Conservation (phyloP, 2,888 invertebrate genomes). For the Ophraella communa region DNA sequence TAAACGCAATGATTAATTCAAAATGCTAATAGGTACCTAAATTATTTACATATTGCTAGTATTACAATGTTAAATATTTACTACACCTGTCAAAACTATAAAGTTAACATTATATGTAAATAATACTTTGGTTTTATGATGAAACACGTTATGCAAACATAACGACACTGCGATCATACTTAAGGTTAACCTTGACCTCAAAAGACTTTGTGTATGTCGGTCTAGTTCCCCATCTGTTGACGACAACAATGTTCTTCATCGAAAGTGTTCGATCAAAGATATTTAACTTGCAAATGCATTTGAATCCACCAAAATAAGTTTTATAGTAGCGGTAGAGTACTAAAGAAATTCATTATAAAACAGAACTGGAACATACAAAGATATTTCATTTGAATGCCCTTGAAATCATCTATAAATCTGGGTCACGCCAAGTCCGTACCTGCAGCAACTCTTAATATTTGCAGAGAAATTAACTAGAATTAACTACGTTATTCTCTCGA, state of each 20-base stretch:
- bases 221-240: too few relatives aligned
- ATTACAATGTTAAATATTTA: constrained; percentile 1
- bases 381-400: not conserved
- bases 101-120: constrained; percentile 7
- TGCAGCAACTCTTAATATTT: not conserved
- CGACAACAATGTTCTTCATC: not conserved
- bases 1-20: not conserved
- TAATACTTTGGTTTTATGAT: not conserved
- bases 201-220: not conserved
- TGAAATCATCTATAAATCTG: not conserved
- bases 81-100: constrained; percentile 3
- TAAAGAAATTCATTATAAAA: too few relatives aligned
- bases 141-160: constrained; percentile 12
- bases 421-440: not conserved
- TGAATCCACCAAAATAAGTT: too few relatives aligned
- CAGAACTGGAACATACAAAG: too few relatives aligned
- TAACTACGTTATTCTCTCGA: too few relatives aligned
- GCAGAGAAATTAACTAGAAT: not conserved
- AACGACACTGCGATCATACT: not conserved
- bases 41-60: not conserved
- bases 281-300: too few relatives aligned
- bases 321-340: too few relatives aligned
- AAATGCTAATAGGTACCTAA: not conserved
- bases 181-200: constrained; percentile 10
- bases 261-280: too few relatives aligned